These are phyloP conservation scores for Dromococcyx pavoninus DNA, from an alignment of 2,797 vertebrate genomes.

Conservation along the genomic window DNA sequence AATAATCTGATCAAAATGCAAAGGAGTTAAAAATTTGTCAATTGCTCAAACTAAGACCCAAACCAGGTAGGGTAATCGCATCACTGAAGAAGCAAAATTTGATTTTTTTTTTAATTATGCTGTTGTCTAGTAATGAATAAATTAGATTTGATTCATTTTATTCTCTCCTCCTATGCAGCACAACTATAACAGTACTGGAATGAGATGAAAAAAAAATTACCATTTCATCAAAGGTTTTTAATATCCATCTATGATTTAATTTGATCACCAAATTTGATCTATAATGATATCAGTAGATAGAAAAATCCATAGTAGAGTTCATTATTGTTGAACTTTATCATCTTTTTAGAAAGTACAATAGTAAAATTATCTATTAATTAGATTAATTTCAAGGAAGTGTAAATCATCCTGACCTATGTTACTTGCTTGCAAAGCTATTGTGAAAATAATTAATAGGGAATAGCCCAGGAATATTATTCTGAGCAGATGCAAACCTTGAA, in stretches of 20 bases:
- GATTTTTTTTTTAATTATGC: conserved; percentile 27
- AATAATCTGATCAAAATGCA: background rate
- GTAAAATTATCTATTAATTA: conserved; percentile 68
- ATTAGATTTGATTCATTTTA: conserved; percentile 58
- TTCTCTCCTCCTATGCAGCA: conserved; percentile 44
- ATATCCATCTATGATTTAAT: conserved; percentile 52
- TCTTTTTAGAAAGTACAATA: conserved; percentile 49
- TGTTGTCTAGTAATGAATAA: conserved; percentile 47
- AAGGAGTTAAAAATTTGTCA: background rate
- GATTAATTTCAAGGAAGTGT: conserved; percentile 61
- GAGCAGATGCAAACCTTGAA: conserved; percentile 35
- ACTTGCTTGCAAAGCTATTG: conserved; percentile 53
- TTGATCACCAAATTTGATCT: conserved; percentile 48
- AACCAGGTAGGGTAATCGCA: background rate
- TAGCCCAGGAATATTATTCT: conserved; percentile 38
- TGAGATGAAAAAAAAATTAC: conserved; percentile 18
- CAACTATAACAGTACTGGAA: conserved; percentile 41
- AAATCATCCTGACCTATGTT: conserved; percentile 58
- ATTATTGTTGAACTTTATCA: conserved; percentile 59
- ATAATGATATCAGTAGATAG: conserved; percentile 57
- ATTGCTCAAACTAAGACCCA: background rate
- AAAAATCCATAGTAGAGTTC: conserved; percentile 65
- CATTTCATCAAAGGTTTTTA: conserved; percentile 52
- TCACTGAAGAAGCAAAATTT: background rate
- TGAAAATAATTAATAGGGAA: conserved; percentile 54